These are phyloP conservation scores for Mobula hypostoma DNA, from an alignment of 2,113 vertebrate species.

Conservation along the genomic window DNA sequence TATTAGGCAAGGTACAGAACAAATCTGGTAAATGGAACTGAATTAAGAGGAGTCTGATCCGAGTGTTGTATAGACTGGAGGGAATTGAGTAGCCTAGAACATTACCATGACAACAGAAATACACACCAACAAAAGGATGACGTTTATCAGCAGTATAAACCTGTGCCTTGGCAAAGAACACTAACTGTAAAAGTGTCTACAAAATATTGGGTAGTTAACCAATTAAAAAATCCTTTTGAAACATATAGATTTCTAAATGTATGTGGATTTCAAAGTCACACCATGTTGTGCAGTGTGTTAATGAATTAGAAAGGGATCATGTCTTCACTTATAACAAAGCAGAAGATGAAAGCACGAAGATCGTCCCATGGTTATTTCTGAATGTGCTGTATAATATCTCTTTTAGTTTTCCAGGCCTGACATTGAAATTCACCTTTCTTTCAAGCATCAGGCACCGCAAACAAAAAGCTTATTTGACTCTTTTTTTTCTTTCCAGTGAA, in stretches of 20 bases:
- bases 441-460: not conserved
- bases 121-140: not conserved
- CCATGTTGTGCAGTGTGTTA: not conserved
- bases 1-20: not conserved
- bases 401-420: not conserved
- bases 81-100: not conserved
- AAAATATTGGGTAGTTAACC: not conserved
- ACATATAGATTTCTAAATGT: not conserved
- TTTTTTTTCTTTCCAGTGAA: slow-evolving; percentile 67
- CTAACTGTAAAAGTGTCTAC: not conserved
- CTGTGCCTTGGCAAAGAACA: not conserved
- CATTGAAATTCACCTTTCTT: not conserved
- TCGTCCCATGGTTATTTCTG: not conserved
- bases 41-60: not conserved
- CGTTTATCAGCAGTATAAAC: not conserved
- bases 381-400: not conserved
- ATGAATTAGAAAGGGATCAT: too few relatives aligned
- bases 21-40: not conserved
- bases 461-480: not conserved
- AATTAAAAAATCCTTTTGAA: not conserved
- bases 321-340: not conserved
- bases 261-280: not conserved
- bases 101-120: not conserved
- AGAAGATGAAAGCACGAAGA: not conserved
- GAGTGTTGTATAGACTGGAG: not conserved